Base-by-base conservation (phyloP, 2,113 vertebrate genomes). In the Cephalopterus ornatus region DNA sequence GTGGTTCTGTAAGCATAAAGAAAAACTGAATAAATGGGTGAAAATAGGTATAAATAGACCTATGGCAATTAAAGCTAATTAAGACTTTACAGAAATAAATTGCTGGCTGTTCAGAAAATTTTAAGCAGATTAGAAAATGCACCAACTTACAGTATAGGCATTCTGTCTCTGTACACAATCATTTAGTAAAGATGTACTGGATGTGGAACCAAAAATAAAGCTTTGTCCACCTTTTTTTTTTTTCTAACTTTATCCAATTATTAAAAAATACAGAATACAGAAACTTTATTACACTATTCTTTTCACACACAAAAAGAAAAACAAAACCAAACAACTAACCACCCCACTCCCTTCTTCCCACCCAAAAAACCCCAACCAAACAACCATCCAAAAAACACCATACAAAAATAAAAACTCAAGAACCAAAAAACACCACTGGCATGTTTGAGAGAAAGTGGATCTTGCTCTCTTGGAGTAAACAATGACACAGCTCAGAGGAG, bases 1-100 rank as follows among this genome's bases (percentile, higher is more conserved):
- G 33, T 33, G 42, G 63, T 53, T 95, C 53, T 96, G n/a, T 94
- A 95, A 94, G 93, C 92, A 92, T 78, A 95, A 96, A 95, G 83
- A 85, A 95, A 91, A 53, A 59, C 47, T 65, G 52, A 89, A 77
- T 42, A 93, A 93, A 94, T 70, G 68, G 65, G 42, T 88, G 47
- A 79, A 92, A 97, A 95, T 78, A 96, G 85, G 74, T 88, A 55
- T 83, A 92, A 81, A 96, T 75, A 93, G 71, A 89, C 37, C 52
- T 88, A 55, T 76, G 26, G 39, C 27, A 35, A 95, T 82, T 90
- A 95, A 79, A 85, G 65, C 30, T 70, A 91, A 94, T 81, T 91
- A 94, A 95, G 76, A 73, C 52, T 80, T 62, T 61, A 77, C 37
- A 35, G 22, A 93, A 85, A 62, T 77, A 92, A 89, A 89, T 52